Conservation (phyloP, 1,140 invertebrate genomes). For the Tetraneura akinire region DNA sequence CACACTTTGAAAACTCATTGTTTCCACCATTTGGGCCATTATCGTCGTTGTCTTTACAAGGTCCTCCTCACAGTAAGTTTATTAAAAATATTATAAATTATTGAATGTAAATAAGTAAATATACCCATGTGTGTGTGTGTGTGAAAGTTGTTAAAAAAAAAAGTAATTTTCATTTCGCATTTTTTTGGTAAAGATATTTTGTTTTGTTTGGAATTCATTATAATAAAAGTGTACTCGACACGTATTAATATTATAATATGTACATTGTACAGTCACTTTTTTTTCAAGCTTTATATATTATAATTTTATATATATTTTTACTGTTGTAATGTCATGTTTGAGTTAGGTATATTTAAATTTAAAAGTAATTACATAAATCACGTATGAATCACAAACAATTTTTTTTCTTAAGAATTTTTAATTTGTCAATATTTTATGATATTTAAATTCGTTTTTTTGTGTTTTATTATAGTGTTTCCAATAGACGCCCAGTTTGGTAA, state of each 20-base stretch:
- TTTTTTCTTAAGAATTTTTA: not conserved
- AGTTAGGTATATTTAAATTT: too few species aligned
- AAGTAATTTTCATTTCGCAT: not conserved
- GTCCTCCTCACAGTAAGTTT: slow-evolving; percentile 75
- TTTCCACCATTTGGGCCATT: slow-evolving; percentile 60
- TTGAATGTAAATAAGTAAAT: not conserved
- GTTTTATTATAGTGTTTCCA: slow-evolving; percentile 69
- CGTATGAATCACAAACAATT: not conserved
- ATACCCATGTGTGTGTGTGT: too few species aligned
- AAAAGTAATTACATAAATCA: not conserved
- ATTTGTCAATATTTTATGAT: not conserved
- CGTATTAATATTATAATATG: not conserved
- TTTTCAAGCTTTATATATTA: not conserved
- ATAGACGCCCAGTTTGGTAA: slow-evolving; percentile 69
- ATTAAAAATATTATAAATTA: too few species aligned
- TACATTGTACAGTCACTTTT: too few species aligned
- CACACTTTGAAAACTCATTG: slow-evolving; percentile 58
- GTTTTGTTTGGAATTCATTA: slow-evolving; percentile 24
- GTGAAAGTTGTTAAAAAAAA: not conserved
- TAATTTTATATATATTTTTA: not conserved
- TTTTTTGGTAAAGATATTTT: not conserved
- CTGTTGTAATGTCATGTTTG: too few species aligned
- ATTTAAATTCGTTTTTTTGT: slow-evolving; percentile 41
- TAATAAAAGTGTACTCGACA: slow-evolving; percentile 14
- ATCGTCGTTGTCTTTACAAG: slow-evolving; percentile 70